These are phyloP conservation scores for Nomia melanderi DNA, from an alignment of 1,140 invertebrate genomes.

Conservation along the genomic window DNA sequence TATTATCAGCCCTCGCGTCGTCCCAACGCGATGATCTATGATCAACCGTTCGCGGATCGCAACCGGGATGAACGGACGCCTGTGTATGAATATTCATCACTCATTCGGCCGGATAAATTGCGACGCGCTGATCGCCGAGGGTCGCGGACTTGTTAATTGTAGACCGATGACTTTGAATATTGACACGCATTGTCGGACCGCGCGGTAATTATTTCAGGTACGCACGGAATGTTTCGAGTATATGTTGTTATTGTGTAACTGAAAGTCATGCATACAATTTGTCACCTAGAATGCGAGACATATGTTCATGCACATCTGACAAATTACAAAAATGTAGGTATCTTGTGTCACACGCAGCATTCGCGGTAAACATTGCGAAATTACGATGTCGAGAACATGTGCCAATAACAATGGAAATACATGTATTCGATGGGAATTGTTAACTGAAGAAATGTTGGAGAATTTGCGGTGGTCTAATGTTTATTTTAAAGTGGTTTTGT, in stretches of 20 bases:
- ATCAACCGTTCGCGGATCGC: conserved; percentile 41
- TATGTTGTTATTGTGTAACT: neutral
- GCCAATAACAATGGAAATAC: too few relatives aligned
- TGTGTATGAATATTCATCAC: conserved; percentile 50
- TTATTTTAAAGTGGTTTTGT: too few relatives aligned
- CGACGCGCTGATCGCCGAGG: conserved; percentile 35
- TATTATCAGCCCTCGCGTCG: conserved; percentile 30
- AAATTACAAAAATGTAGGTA: too few relatives aligned
- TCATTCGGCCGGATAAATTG: conserved; percentile 53
- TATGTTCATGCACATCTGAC: too few relatives aligned
- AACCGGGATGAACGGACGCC: conserved; percentile 35
- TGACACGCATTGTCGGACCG: conserved; percentile 2
- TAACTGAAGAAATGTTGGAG: too few relatives aligned
- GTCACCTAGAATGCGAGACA: too few relatives aligned
- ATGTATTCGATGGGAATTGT: too few relatives aligned
- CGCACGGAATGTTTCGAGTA: neutral
- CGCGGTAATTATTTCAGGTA: neutral
- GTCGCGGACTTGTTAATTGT: conserved; percentile 40
- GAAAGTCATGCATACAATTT: neutral
- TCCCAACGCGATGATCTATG: conserved; percentile 51
- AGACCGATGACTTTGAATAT: conserved; percentile 33
- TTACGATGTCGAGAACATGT: too few relatives aligned
- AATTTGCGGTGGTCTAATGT: too few relatives aligned
- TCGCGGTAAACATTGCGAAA: too few relatives aligned
- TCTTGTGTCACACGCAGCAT: too few relatives aligned